Conservation (phyloP, 2,797 vertebrate species). For the Malurus leucopterus region DNA sequence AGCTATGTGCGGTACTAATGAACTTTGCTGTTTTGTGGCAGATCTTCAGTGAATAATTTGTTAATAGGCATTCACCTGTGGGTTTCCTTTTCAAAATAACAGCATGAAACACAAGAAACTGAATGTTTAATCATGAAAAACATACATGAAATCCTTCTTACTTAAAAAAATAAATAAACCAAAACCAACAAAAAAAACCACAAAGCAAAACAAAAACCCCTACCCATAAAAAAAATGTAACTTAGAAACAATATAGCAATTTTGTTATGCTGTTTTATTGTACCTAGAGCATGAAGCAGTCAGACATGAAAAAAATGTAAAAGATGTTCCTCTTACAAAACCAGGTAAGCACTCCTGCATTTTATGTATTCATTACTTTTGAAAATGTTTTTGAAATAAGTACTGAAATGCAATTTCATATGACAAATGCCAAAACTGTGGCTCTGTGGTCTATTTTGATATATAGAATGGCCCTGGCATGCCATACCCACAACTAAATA, state of each 20-base stretch:
- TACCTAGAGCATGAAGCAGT: constrained; percentile 55
- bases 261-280: neutral
- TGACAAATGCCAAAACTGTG: neutral
- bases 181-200: neutral
- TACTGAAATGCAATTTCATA: neutral
- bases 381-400: neutral
- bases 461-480: neutral
- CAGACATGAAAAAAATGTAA: constrained; percentile 52
- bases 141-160: neutral
- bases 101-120: neutral
- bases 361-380: neutral
- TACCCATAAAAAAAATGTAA: rapidly evolving
- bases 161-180: neutral
- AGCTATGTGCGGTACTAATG: neutral
- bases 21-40: neutral
- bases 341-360: constrained; percentile 35
- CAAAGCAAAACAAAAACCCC: too few species aligned
- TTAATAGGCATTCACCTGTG: neutral
- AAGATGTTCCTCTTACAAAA: constrained; percentile 42
- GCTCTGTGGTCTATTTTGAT: neutral
- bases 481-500: neutral
- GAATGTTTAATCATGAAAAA: neutral
- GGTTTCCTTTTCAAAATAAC: neutral
- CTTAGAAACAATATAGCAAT: neutral
- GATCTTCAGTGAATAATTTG: neutral